Percentiles rank a stretch among this genome's conserved stretches.
Conservation (phyloP, 2,113 vertebrate genomes). For the Riparia riparia region DNA sequence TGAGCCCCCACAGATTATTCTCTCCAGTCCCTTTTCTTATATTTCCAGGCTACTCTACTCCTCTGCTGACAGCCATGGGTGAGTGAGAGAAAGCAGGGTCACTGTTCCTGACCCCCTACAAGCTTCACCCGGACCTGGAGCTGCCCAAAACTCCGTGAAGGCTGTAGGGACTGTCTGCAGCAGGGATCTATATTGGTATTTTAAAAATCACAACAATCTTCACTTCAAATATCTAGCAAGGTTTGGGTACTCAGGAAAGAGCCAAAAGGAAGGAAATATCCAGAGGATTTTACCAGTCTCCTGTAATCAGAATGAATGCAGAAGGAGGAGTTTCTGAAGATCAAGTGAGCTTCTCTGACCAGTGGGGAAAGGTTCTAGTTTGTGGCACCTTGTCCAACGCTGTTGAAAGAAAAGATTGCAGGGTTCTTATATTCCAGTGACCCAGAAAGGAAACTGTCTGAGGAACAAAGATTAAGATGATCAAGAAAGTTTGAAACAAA, state of each 20-base stretch:
- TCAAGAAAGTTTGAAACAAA: background rate
- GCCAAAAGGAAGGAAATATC: background rate
- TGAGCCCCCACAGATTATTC: background rate
- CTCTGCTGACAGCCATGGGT: background rate
- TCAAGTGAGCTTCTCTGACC: background rate
- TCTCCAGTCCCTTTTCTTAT: background rate
- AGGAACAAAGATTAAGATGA: background rate
- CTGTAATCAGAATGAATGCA: background rate
- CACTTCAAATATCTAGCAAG: background rate
- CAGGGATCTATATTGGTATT: background rate
- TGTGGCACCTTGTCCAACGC: background rate
- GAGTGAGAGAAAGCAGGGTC: background rate
- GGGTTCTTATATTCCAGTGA: background rate
- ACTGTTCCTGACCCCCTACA: background rate
- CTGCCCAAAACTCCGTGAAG: background rate
- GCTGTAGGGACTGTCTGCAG: background rate
- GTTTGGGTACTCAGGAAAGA: background rate
- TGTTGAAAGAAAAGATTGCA: background rate
- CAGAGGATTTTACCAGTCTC: background rate
- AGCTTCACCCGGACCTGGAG: background rate
- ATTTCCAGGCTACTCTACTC: background rate
- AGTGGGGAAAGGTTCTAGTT: background rate
- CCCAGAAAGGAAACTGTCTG: background rate
- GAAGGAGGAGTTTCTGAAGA: background rate
- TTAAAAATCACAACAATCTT: background rate